Conservation (phyloP, 2,888 invertebrate genomes). For the Crocallis elinguaria region DNA sequence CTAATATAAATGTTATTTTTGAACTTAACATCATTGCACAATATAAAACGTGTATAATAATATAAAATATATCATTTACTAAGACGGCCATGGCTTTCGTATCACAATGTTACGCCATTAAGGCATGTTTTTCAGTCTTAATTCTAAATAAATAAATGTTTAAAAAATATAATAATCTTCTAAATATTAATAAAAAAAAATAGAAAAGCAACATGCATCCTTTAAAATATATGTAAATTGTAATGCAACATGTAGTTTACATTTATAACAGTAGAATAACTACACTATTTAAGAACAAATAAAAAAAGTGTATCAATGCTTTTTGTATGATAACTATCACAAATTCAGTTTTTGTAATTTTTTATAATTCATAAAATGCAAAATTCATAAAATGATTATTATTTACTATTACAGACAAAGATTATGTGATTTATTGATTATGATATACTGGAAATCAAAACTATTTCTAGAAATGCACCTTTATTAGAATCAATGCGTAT, state of each 20-base stretch:
- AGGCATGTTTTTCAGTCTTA: slow-evolving; percentile 26
- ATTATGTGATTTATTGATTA: too few relatives aligned
- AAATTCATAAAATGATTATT: too few relatives aligned
- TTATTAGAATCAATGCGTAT: too few relatives aligned
- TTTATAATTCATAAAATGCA: not conserved
- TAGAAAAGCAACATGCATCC: not conserved
- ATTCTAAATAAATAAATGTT: not conserved
- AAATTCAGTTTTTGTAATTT: not conserved
- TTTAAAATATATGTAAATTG: not conserved
- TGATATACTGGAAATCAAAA: too few relatives aligned
- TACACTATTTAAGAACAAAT: not conserved
- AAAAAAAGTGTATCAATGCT: not conserved
- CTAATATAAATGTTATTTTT: not conserved
- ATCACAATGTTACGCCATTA: slow-evolving; percentile 33
- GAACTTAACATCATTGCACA: not conserved
- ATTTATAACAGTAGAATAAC: too few relatives aligned
- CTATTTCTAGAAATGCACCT: too few relatives aligned
- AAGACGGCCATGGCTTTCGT: slow-evolving; percentile 28
- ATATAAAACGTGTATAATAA: not conserved
- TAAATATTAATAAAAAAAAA: slow-evolving; percentile 2
- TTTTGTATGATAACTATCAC: not conserved
- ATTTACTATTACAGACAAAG: too few relatives aligned
- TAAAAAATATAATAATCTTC: slow-evolving; percentile 7
- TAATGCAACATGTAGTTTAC: too few relatives aligned
- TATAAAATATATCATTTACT: not conserved